phyloP scores from a whole-genome alignment of 2,113 vertebrate genomes.

The Actenoides lindsayi region DNA sequence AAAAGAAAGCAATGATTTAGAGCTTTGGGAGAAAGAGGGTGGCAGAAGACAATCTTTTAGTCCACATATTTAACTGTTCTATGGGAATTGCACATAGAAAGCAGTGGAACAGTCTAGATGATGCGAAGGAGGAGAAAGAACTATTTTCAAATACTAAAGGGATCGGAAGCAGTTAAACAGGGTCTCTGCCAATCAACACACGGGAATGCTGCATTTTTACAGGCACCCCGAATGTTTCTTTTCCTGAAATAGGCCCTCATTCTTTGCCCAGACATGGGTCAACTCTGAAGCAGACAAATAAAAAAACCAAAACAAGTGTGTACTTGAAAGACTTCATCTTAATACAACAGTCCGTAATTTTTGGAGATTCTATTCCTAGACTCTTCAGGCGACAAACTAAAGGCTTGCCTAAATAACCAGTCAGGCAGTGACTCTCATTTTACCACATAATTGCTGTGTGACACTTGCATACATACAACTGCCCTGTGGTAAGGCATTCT shows the following conservation, averaged over 20 bases:
- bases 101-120: background rate
- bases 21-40: background rate
- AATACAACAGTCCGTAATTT: background rate
- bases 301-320: background rate
- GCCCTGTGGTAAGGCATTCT: background rate
- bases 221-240: background rate
- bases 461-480: background rate
- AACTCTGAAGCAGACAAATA: background rate
- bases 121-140: background rate
- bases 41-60: background rate
- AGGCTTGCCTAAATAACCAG: background rate
- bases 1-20: background rate
- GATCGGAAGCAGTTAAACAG: background rate
- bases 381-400: background rate
- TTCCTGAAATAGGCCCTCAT: background rate
- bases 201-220: background rate
- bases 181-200: background rate
- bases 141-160: background rate
- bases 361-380: background rate
- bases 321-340: background rate
- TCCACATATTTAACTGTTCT: background rate
- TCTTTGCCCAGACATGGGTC: background rate
- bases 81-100: background rate
- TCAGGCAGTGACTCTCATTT: background rate
- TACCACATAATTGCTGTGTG: background rate